A percentile compares a stretch with the other conserved stretches of the same genome.
Conservation (phyloP, 2,113 vertebrate genomes). For the Labeo catla region DNA sequence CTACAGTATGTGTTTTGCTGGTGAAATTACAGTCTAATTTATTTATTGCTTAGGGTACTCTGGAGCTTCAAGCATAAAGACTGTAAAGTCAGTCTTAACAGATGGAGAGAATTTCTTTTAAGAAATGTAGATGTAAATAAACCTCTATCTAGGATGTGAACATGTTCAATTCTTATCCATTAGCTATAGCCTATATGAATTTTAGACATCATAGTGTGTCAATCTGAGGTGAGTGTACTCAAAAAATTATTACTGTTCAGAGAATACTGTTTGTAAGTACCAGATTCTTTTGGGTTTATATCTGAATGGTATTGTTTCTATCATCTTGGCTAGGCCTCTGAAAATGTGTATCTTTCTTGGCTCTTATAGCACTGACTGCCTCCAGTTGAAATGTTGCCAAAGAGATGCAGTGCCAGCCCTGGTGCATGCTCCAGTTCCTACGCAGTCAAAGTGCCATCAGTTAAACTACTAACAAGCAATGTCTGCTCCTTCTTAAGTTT, state of each 20-base stretch:
- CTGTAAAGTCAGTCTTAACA: background rate
- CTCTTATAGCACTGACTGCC: constrained; percentile 34
- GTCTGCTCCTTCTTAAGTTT: background rate
- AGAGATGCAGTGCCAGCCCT: constrained; percentile 37
- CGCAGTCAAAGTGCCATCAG: background rate
- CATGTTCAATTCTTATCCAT: background rate
- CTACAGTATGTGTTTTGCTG: background rate
- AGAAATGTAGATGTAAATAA: background rate
- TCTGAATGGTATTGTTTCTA: constrained; percentile 54
- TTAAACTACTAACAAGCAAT: constrained; percentile 23
- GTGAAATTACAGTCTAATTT: too few relatives aligned
- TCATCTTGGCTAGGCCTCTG: constrained; percentile 39
- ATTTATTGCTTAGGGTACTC: background rate
- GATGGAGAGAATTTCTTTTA: background rate
- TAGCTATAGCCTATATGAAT: background rate
- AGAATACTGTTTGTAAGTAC: background rate
- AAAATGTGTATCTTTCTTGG: constrained; percentile 50
- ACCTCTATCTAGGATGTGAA: background rate
- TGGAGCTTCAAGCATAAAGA: background rate
- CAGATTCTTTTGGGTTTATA: background rate
- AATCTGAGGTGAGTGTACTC: background rate
- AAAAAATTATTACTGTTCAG: too few relatives aligned
- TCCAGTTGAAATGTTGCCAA: constrained; percentile 61
- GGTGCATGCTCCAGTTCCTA: background rate
- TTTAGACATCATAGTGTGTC: background rate